Conservation (phyloP, 2,113 vertebrate species). For the Columbina picui region DNA sequence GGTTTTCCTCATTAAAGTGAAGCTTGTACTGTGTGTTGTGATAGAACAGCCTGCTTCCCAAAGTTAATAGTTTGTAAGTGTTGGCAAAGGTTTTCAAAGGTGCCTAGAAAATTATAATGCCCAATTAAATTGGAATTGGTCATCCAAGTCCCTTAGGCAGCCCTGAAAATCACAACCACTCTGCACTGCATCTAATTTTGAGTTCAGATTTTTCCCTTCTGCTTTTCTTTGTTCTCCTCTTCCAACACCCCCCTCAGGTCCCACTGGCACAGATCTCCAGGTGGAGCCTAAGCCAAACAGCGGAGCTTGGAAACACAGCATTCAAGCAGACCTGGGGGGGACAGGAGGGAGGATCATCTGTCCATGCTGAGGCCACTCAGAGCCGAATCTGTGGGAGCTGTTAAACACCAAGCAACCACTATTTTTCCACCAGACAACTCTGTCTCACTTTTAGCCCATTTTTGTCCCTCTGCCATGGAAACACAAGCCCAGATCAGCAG, state of each 20-base stretch:
- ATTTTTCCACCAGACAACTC: not conserved
- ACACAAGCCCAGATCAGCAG: rapidly evolving
- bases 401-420: rapidly evolving
- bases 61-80: not conserved
- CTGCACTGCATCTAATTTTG: not conserved
- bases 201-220: not conserved
- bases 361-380: not conserved
- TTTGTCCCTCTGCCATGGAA: not conserved
- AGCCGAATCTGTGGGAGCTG: rapidly evolving
- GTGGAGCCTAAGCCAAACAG: not conserved
- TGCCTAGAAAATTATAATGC: not conserved
- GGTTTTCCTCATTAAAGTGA: not conserved
- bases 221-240: not conserved
- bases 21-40: not conserved
- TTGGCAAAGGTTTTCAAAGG: constrained; percentile 5
- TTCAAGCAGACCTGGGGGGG: not conserved
- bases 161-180: not conserved
- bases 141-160: not conserved
- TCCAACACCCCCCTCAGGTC: not conserved
- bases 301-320: not conserved
- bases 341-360: rapidly evolving
- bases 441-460: not conserved
- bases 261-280: not conserved
- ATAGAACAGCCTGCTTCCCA: not conserved
- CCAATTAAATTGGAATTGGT: not conserved